Base-by-base conservation (phyloP, 1,140 invertebrate species). In the Brachionus sp. region DNA sequence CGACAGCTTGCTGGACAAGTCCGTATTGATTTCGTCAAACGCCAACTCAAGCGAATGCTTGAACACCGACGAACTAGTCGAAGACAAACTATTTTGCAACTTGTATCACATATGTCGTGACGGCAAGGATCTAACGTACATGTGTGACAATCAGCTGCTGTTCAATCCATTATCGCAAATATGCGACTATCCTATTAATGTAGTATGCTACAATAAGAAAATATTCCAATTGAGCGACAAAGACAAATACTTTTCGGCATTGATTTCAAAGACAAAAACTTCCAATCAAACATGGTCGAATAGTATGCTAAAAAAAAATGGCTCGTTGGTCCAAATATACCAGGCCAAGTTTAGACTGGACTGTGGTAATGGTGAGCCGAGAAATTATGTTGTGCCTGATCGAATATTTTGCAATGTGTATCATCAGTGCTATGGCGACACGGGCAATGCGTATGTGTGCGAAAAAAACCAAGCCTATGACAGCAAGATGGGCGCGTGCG, bases 181-280 rank as follows among this genome's bases (percentile, higher is more conserved):
- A 25, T 83, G 82, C 33, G 82, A 83, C 57, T 83, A 83, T 16
- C 82, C 82, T 0, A 83, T 83, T 3, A 83, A 83, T 29, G 68
- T 83, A 0, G 23, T 42, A 33, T 83, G 82, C 39, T 57, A 66
- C 19, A 42, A 64, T 46, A 82, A 82, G 25, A 62, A 62, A 62
- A 78, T 78, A 39, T 57, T 39, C 29, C 57, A 23, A 35, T 3
- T 53, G 12, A 12, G 5, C 13, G 35, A 68, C 29, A 53, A 83
- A 13, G 12, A 83, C 3, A 70, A 53, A 12, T 16, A 83, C 5
- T 57, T 68, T 1, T 73, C 23, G 9, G 2, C 44, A 5, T 13
- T n/a, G 46, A 19, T 16, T 5, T 19, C 33, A 57, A 62, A 37
- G 1, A 9, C 13, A 25, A 66, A 66, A 33, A 64, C 13, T 4